Base-by-base conservation (phyloP, 2,888 invertebrate genomes). In the Apamea epomidion region DNA sequence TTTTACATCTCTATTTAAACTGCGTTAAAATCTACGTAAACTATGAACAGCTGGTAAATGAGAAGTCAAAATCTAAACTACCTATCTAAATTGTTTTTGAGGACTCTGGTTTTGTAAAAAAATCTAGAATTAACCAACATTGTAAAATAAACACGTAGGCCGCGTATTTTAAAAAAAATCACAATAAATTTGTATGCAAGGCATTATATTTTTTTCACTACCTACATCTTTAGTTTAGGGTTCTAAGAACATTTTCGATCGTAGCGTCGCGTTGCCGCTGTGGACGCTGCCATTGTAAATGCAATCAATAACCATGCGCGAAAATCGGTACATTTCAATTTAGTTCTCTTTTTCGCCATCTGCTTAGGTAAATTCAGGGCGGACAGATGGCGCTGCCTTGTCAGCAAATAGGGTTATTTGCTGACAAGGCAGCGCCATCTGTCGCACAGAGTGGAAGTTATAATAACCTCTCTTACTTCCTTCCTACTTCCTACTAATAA, bases 371-470 rank as follows among this genome's bases (percentile, higher is more conserved):
- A 48, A 62, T 74, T 45, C 7, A 72, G 7, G 82, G 42, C n/a
- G n/a, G n/a, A n/a, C n/a, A n/a, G n/a, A n/a, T n/a, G n/a, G n/a
- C n/a, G n/a, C n/a, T n/a, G n/a, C n/a, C n/a, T n/a, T n/a, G n/a
- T n/a, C n/a, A n/a, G n/a, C n/a, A n/a, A n/a, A n/a, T n/a, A n/a
- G n/a, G n/a, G n/a, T n/a, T n/a, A n/a, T n/a, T 64, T 54, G 25
- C 25, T 18, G 6, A 32, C 32, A 65, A 18, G 7, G 32, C 64
- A 60, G 60, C 67, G 80, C 84, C 84, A 84, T 79, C 67, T 68
- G n/a, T 51, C 60, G 51, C n/a, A 21, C 3, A n/a, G 21, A 16
- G n/a, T 29, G 10, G 1, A 51, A 29, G 18, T 42, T 42, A 21
- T 21, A 83, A 54, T n/a, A 42, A 16, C 21, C 42, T 42, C 42